Conservation (phyloP, 2,797 vertebrate species). For the Acrossocheilus wenchowensis region DNA sequence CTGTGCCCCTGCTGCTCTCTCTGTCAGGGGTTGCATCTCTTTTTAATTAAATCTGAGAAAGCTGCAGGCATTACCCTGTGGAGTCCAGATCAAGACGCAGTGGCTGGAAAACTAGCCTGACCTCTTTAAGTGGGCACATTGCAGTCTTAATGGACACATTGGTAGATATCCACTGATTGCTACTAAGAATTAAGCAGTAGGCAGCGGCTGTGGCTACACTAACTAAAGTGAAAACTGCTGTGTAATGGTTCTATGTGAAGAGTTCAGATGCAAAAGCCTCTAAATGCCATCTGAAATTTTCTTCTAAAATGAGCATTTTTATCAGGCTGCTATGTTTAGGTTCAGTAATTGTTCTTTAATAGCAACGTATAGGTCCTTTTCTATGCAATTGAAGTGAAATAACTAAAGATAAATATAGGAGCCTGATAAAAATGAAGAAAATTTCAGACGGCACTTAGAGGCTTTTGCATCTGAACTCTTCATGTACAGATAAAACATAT, state of each 20-base stretch:
- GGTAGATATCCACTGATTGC: not conserved
- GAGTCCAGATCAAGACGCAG: conserved; percentile 37
- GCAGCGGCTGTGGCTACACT: not conserved
- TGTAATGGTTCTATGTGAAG: not conserved
- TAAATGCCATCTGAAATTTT: too few species aligned
- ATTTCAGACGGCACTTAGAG: too few species aligned
- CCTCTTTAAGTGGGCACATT: conserved; percentile 26
- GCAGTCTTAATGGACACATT: conserved; percentile 19
- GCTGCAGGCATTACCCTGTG: conserved; percentile 37
- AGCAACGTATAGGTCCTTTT: too few species aligned
- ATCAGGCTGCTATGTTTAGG: too few species aligned
- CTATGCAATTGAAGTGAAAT: too few species aligned
- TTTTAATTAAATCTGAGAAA: conserved; percentile 41
- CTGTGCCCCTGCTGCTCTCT: not conserved
- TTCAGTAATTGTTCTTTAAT: too few species aligned
- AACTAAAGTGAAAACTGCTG: not conserved
- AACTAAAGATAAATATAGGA: too few species aligned
- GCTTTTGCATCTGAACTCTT: too few species aligned
- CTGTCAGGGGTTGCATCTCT: conserved; percentile 30
- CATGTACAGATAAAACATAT: not conserved
- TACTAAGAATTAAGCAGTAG: not conserved
- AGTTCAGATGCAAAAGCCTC: too few species aligned
- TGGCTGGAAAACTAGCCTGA: conserved; percentile 34
- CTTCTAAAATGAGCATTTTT: too few species aligned
- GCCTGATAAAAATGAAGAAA: too few species aligned